Conservation (phyloP, 2,113 vertebrate species). For the Rafetus swinhoei region DNA sequence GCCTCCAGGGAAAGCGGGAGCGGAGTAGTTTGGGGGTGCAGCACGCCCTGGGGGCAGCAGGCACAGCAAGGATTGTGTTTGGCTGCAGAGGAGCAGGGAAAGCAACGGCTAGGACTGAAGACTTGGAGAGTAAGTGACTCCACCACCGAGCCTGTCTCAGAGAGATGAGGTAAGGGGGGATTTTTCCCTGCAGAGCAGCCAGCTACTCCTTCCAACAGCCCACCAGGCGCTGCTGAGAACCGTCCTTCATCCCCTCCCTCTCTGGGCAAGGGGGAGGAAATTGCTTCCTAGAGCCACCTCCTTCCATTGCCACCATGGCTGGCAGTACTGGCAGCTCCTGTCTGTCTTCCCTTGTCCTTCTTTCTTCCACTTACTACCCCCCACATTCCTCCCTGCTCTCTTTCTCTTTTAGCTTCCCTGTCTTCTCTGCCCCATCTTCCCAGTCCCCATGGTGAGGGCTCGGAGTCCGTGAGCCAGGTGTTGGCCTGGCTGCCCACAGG, state of each 20-base stretch:
- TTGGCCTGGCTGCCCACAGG: background rate
- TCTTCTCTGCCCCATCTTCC: background rate
- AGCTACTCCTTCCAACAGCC: background rate
- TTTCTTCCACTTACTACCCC: background rate
- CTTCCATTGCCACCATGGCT: background rate
- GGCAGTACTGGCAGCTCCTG: background rate
- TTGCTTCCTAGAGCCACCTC: fast-evolving
- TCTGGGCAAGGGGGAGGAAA: fast-evolving
- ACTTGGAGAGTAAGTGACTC: background rate
- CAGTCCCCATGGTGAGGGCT: background rate
- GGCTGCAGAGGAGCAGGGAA: background rate
- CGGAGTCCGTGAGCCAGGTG: background rate
- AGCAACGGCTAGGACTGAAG: background rate
- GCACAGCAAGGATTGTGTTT: background rate
- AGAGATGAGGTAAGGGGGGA: background rate
- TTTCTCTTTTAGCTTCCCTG: background rate
- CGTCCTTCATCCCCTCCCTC: background rate
- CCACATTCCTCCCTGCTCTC: background rate
- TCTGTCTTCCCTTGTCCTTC: no score
- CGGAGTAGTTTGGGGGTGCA: background rate
- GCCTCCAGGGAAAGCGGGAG: background rate
- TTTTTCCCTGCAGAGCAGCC: background rate
- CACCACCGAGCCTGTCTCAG: background rate
- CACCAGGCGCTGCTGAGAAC: background rate
- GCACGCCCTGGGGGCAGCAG: no score